Percentiles rank a stretch among this genome's conserved stretches.
phyloP scores from a whole-genome alignment of 2,888 invertebrate species.

The Nephrotoma guestfalica region DNA sequence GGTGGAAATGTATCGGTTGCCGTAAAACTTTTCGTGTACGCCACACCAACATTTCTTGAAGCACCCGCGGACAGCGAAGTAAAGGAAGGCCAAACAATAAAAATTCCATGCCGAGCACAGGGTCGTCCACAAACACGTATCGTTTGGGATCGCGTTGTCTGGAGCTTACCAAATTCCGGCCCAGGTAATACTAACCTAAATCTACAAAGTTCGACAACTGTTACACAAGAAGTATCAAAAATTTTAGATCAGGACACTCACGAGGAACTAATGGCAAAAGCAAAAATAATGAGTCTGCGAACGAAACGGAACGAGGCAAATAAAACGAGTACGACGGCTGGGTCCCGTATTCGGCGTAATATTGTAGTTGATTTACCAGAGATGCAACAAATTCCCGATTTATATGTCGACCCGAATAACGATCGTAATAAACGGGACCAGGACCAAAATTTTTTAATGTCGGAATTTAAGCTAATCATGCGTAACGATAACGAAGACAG shows the following conservation, averaged over 20 bases:
- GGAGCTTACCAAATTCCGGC: not conserved
- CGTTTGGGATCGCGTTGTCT: conserved; percentile 14
- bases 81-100: conserved; percentile 16
- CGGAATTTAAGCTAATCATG: conserved; percentile 9
- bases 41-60: conserved; percentile 19
- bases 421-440: not conserved
- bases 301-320: conserved; percentile 13
- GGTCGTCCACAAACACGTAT: conserved; percentile 17
- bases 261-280: conserved; percentile 17
- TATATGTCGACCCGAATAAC: not conserved
- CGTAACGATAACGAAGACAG: conserved; percentile 6
- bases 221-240: conserved; percentile 16
- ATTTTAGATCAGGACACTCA: conserved; percentile 29
- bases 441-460: conserved; percentile 5
- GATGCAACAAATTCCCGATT: conserved; percentile 5
- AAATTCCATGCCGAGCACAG: conserved; percentile 18
- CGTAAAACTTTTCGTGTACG: conserved; percentile 18
- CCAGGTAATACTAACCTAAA: not conserved
- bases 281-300: conserved; percentile 20
- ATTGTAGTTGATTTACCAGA: not conserved
- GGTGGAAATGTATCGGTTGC: conserved; percentile 19
- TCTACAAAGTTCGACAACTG: not conserved
- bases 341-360: not conserved
- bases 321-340: not conserved
- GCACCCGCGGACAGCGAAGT: conserved; percentile 17